These are phyloP conservation scores for Pseudorhombus dupliciocellatus DNA, from an alignment of 2,113 vertebrate genomes.

Conservation along the genomic window DNA sequence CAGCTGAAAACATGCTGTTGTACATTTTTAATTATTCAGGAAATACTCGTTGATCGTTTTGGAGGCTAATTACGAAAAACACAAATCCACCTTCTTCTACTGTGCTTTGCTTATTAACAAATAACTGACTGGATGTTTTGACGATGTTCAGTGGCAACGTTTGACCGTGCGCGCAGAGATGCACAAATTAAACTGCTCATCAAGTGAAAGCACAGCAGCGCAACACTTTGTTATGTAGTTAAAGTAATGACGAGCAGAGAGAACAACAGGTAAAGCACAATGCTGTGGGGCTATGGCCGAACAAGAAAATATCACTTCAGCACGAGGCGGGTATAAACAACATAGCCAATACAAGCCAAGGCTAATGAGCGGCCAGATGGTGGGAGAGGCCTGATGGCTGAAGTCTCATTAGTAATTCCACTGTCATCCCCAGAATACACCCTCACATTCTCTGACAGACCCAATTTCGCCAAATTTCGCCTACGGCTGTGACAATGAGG, in stretches of 20 bases:
- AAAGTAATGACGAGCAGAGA: conserved; percentile 13
- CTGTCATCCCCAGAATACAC: conserved; percentile 37
- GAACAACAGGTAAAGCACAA: conserved; percentile 9
- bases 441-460: conserved; percentile 34
- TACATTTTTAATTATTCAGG: conserved; percentile 60
- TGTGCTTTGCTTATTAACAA: conserved; percentile 30
- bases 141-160: conserved; percentile 2
- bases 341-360: conserved; percentile 39
- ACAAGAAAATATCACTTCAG: conserved; percentile 31
- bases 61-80: conserved; percentile 43
- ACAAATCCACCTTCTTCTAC: conserved; percentile 6
- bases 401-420: conserved; percentile 55
- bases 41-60: conserved; percentile 52
- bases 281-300: conserved; percentile 2
- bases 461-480: neutral
- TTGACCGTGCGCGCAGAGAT: conserved; percentile 27
- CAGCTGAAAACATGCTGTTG: conserved; percentile 37
- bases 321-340: conserved; percentile 44
- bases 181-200: conserved; percentile 36
- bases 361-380: conserved; percentile 68
- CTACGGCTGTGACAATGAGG: neutral
- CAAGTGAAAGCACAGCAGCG: conserved; percentile 1
- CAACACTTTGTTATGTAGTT: conserved; percentile 22
- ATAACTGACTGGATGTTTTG: conserved; percentile 12
- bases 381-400: conserved; percentile 45